Percentiles rank a stretch among this genome's conserved stretches.
phyloP scores from a whole-genome alignment of 2,113 vertebrate genomes.

The Phrynosoma platyrhinos region DNA sequence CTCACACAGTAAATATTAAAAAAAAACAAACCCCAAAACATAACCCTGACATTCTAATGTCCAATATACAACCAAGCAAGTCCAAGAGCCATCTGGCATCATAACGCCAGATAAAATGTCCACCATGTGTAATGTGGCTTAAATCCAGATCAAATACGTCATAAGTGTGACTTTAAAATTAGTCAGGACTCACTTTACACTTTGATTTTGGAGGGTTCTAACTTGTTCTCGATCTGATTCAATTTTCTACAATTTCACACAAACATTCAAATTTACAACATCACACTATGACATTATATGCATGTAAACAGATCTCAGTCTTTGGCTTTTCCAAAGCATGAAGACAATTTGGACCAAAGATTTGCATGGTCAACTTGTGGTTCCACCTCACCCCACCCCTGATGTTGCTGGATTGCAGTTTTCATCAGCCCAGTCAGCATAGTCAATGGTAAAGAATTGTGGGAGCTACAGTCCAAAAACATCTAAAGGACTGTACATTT shows the following conservation, averaged over 20 bases:
- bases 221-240: background rate
- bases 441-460: background rate
- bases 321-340: slow-evolving; percentile 35
- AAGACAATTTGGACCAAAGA: background rate
- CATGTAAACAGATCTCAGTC: background rate
- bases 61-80: slow-evolving; percentile 3
- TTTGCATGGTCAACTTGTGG: background rate
- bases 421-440: background rate
- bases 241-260: slow-evolving; percentile 2
- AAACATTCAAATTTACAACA: background rate
- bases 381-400: too few species aligned
- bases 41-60: background rate
- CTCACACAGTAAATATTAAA: slow-evolving; percentile 24
- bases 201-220: background rate
- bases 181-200: background rate
- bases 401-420: background rate
- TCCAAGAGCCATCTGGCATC: background rate
- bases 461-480: background rate
- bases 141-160: background rate
- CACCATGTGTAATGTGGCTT: background rate
- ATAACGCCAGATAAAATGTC: background rate
- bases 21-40: too few species aligned
- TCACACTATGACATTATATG: background rate
- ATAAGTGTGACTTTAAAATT: background rate
- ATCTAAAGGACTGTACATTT: background rate